These are phyloP conservation scores for Zophobas morio DNA, from an alignment of 1,140 invertebrate species.

Conservation along the genomic window DNA sequence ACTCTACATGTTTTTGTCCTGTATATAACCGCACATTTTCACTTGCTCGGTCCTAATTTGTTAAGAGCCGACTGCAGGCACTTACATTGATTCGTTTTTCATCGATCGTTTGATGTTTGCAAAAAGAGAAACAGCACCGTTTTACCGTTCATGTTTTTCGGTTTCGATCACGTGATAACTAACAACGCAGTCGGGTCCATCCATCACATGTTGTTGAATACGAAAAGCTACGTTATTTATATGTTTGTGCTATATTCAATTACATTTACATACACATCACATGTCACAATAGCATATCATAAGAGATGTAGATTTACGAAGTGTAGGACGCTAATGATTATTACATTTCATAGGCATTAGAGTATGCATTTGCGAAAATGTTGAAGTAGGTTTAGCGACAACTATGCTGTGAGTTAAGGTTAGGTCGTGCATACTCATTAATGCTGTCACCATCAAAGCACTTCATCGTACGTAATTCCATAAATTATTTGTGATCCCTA, in stretches of 20 bases:
- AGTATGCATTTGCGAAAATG: conserved; percentile 8
- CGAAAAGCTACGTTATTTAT: conserved; percentile 38
- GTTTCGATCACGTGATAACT: conserved; percentile 23
- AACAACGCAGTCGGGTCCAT: conserved; percentile 52
- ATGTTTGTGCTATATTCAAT: conserved; percentile 27
- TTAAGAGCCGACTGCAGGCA: conserved; percentile 36
- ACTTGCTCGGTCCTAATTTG: conserved; percentile 51
- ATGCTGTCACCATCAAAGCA: conserved; percentile 49
- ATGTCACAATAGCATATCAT: conserved; percentile 65
- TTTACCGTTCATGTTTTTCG: background rate
- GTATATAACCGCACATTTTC: conserved; percentile 51
- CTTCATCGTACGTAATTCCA: conserved; percentile 33
- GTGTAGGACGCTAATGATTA: conserved; percentile 32
- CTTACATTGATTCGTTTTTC: conserved; percentile 28
- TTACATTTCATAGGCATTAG: conserved; percentile 19
- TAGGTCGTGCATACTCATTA: conserved; percentile 51
- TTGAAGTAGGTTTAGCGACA: conserved; percentile 41
- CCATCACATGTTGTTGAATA: conserved; percentile 42
- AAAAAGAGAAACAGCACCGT: conserved; percentile 19
- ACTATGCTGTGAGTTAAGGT: conserved; percentile 51
- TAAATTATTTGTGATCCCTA: conserved; percentile 31
- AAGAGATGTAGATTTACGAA: conserved; percentile 55
- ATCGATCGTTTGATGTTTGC: conserved; percentile 34
- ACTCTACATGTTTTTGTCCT: conserved; percentile 51
- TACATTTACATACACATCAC: conserved; percentile 47